A percentile compares a stretch with the other conserved stretches of the same genome.
Evolutionary conservation across 1,140 invertebrate genomes (phyloP).

Genomic region (Aradophagus sp.): DNA sequence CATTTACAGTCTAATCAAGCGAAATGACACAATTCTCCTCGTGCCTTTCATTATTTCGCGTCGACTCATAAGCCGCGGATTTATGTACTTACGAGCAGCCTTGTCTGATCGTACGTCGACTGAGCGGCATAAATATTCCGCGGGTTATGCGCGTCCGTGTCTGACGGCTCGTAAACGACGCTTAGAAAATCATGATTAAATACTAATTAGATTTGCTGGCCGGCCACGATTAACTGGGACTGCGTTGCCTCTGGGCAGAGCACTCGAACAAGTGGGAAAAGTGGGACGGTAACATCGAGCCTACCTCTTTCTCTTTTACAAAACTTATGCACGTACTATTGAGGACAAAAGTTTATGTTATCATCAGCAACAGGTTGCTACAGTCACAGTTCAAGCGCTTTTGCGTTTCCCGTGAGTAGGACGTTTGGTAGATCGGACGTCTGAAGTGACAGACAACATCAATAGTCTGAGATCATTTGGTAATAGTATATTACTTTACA

Average conservation of each 20-base stretch:
- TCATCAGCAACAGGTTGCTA: slow-evolving; percentile 22
- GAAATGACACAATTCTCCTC: slow-evolving; percentile 9
- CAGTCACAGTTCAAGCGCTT: not conserved
- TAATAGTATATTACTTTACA: no score
- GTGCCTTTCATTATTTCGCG: slow-evolving; percentile 12
- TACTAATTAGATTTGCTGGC: slow-evolving; percentile 54
- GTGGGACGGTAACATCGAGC: slow-evolving; percentile 48
- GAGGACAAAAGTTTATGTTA: slow-evolving; percentile 51
- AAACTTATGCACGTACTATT: slow-evolving; percentile 45
- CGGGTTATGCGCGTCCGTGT: slow-evolving; percentile 26
- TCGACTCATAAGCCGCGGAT: slow-evolving; percentile 7
- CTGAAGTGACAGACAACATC: no score
- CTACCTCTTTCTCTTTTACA: slow-evolving; percentile 54
- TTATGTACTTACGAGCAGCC: slow-evolving; percentile 10
- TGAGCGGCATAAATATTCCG: slow-evolving; percentile 33
- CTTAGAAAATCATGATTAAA: slow-evolving; percentile 55
- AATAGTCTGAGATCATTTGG: no score
- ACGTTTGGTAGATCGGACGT: no score
- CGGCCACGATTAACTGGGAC: slow-evolving; percentile 42
- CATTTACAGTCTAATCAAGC: slow-evolving; percentile 13
- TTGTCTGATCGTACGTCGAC: slow-evolving; percentile 18
- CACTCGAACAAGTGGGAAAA: slow-evolving; percentile 38
- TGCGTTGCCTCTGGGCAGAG: slow-evolving; percentile 29
- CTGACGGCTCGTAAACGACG: slow-evolving; percentile 37
- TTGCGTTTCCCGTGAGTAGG: no score